Evolutionary conservation across 2,797 vertebrate species (phyloP).

Genomic region (Mormyrops boulengeri): DNA sequence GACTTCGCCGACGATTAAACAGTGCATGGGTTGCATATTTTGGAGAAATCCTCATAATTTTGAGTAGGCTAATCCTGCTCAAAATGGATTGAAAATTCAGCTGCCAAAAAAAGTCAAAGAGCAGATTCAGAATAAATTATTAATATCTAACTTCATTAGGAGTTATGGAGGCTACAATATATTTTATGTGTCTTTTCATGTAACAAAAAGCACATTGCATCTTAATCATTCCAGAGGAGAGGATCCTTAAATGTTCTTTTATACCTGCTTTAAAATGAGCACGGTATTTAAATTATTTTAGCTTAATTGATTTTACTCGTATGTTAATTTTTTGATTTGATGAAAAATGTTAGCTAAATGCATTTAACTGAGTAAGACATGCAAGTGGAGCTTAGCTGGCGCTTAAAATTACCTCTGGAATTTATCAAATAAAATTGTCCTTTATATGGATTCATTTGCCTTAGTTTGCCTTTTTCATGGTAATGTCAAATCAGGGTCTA

Average conservation of each 20-base stretch:
- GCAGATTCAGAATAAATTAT: neutral
- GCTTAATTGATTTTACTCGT: neutral
- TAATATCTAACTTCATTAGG: neutral
- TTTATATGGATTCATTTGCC: constrained; percentile 1
- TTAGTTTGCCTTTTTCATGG: neutral
- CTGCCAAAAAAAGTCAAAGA: neutral
- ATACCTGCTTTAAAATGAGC: neutral
- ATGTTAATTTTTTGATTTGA: neutral
- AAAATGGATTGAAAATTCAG: neutral
- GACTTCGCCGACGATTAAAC: neutral
- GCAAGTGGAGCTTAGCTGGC: neutral
- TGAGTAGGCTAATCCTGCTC: neutral
- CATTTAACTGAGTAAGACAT: neutral
- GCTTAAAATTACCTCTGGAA: neutral
- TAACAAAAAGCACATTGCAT: neutral
- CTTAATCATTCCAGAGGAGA: neutral
- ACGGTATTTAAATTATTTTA: neutral
- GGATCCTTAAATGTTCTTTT: neutral
- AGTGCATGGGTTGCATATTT: constrained; percentile 1
- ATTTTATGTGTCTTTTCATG: neutral
- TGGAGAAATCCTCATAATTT: neutral
- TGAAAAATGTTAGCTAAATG: neutral
- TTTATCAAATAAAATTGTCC: neutral
- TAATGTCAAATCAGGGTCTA: neutral
- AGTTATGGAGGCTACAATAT: neutral